Base-by-base conservation (phyloP, 2,888 invertebrate genomes). In the Leucoma salicis region DNA sequence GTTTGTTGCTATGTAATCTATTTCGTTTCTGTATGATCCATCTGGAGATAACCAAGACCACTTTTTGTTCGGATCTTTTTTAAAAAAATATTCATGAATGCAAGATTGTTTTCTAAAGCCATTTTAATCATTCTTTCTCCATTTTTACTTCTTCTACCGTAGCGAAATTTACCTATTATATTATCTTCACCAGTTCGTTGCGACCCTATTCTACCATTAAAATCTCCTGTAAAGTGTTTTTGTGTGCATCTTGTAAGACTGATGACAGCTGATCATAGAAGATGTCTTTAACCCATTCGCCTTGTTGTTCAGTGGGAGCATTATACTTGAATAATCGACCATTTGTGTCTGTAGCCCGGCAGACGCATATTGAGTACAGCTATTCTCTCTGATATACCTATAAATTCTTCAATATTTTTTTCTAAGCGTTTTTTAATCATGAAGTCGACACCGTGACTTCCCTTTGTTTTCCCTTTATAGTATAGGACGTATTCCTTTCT, bases 251-350 rank as follows among this genome's bases (percentile, higher is more conserved):
- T 18, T 18, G 18, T 18, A 27, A 35, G 11, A 34, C 27, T 16
- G 39, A 39, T 25, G 35, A 14, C 32, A 39, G 14, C 27, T 27
- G 27, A n/a, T 27, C 27, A 24, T 46, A 46, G 31, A 46, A 46
- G 12, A 24, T 14, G n/a, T 41, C 41, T 35, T 36, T 42, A 18
- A 14, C 35, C 16, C 7, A 13, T 27, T 34, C 32, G 15, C 42
- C 38, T 15, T 35, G 31, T 18, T 27, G 33, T 29, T 46, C 40
- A 27, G 45, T 46, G 18, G 45, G 40, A 11, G 45, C 35, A 36
- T 45, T n/a, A 40, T 32, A 39, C 36, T 29, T 46, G 45, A n/a
- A 40, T 37, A 21, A 46, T 46, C 6, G 33, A 31, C 45, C 45
- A 46, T 36, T 33, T 37, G 13, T 37, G 18, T 32, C n/a, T 40